A percentile compares a stretch with the other conserved stretches of the same genome.
These are phyloP conservation scores for Semaprochilodus insignis DNA, from an alignment of 2,797 vertebrate species.

Conservation along the genomic window DNA sequence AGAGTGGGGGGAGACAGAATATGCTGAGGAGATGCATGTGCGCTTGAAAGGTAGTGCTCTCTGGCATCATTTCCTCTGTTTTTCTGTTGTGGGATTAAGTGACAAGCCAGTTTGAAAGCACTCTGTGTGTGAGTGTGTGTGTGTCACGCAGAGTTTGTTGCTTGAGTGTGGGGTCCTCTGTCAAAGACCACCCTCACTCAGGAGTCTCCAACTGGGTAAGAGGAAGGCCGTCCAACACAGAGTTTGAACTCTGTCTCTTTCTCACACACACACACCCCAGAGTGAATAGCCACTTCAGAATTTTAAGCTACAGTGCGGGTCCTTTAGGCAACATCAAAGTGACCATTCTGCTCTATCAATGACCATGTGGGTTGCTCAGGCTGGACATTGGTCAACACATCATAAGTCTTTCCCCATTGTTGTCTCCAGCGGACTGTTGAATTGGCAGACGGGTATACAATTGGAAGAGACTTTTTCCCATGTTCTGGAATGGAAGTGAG, in stretches of 20 bases:
- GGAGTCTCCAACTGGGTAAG: conserved; percentile 24
- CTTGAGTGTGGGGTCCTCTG: conserved; percentile 41
- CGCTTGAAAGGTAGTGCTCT: neutral
- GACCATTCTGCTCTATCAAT: neutral
- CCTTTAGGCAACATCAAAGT: conserved; percentile 1
- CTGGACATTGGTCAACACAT: conserved; percentile 35
- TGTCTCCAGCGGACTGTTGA: conserved; percentile 15
- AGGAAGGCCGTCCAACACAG: conserved; percentile 24
- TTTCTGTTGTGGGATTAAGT: conserved; percentile 34
- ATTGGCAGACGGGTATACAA: conserved; percentile 19
- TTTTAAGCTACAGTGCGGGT: neutral
- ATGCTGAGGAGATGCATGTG: neutral
- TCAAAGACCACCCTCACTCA: conserved; percentile 43
- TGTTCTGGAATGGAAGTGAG: conserved; percentile 38
- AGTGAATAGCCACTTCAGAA: neutral
- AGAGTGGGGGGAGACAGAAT: neutral
- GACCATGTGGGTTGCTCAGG: conserved; percentile 11
- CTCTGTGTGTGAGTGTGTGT: conserved; percentile 8
- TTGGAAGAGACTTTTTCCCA: conserved; percentile 19
- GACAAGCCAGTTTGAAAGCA: conserved; percentile 19
- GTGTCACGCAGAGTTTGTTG: conserved; percentile 29
- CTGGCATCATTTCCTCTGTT: conserved; percentile 10
- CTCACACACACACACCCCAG: neutral
- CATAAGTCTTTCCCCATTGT: conserved; percentile 3
- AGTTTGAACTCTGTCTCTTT: conserved; percentile 4